Conservation (phyloP, 2,888 invertebrate species). For the Acrobasis repandana region DNA sequence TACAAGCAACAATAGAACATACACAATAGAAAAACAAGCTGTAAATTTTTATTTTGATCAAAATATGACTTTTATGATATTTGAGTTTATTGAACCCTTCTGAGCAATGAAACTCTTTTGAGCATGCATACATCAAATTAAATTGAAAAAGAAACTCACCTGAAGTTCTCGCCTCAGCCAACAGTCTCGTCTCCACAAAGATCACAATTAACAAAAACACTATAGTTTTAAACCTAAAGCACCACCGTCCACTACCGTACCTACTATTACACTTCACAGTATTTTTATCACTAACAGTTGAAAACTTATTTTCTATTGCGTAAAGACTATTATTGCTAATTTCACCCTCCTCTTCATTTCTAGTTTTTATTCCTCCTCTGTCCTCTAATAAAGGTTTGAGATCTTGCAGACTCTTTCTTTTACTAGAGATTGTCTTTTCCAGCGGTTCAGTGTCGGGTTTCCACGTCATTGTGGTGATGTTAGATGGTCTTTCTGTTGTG, state of each 20-base stretch:
- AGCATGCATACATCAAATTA: background rate
- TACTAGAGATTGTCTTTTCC: conserved; percentile 61
- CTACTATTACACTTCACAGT: conserved; percentile 54
- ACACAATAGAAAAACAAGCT: no score
- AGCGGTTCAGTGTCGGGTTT: conserved; percentile 50
- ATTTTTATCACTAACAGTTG: conserved; percentile 35
- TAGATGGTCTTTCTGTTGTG: conserved; percentile 34
- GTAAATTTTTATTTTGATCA: no score
- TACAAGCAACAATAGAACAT: no score
- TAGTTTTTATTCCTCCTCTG: conserved; percentile 61
- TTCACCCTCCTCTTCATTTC: conserved; percentile 38
- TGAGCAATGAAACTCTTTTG: no score
- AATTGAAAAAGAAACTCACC: conserved; percentile 52
- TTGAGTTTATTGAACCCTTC: no score
- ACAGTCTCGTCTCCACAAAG: conserved; percentile 56
- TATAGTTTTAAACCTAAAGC: conserved; percentile 71
- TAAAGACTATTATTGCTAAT: conserved; percentile 59
- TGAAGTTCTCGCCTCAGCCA: conserved; percentile 71
- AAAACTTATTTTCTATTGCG: conserved; percentile 56
- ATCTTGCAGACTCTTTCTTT: conserved; percentile 65
- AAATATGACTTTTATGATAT: no score
- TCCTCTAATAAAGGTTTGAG: conserved; percentile 75
- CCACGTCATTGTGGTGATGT: conserved; percentile 51
- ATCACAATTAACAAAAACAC: conserved; percentile 68
- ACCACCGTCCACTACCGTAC: conserved; percentile 57